These are phyloP conservation scores for Falco rusticolus DNA, from an alignment of 2,797 vertebrate species.

Conservation along the genomic window DNA sequence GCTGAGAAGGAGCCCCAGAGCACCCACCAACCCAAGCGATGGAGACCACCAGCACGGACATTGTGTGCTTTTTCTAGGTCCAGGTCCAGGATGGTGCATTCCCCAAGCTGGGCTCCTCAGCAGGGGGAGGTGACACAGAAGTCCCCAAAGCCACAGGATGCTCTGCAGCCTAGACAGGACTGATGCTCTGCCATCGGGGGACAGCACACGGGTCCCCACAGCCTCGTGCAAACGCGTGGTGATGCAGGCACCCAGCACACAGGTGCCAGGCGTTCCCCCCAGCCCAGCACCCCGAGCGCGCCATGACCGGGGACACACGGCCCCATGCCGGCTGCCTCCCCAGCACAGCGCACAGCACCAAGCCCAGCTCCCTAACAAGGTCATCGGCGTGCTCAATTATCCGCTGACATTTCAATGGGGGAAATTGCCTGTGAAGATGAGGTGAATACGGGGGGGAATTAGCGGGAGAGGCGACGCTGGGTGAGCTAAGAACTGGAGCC, in stretches of 20 bases:
- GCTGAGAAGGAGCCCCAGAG: not conserved
- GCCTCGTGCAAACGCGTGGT: fast-evolving
- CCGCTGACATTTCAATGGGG: constrained; percentile 44
- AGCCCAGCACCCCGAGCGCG: fast-evolving
- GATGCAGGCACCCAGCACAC: not conserved
- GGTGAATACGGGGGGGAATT: not conserved
- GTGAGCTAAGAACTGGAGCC: not conserved
- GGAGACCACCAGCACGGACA: fast-evolving
- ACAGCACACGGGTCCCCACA: fast-evolving
- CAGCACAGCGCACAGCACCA: fast-evolving
- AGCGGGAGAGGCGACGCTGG: not conserved
- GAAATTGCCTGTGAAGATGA: constrained; percentile 61
- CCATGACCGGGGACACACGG: fast-evolving
- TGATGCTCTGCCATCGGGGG: fast-evolving
- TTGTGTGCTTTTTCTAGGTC: not conserved
- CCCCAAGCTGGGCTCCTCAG: not conserved
- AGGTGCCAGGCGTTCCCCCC: not conserved
- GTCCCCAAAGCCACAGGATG: not conserved
- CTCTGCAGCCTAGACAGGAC: not conserved
- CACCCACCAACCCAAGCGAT: not conserved
- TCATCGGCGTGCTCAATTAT: constrained; percentile 38
- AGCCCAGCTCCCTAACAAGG: constrained; percentile 47
- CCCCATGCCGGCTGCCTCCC: not conserved
- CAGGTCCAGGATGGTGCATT: not conserved
- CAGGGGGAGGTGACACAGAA: not conserved